Evolutionary conservation across 1,140 invertebrate genomes (phyloP), one percentile per base, ranked within the genome.

Genomic region (Thaumetopoea pityocampa): DNA sequence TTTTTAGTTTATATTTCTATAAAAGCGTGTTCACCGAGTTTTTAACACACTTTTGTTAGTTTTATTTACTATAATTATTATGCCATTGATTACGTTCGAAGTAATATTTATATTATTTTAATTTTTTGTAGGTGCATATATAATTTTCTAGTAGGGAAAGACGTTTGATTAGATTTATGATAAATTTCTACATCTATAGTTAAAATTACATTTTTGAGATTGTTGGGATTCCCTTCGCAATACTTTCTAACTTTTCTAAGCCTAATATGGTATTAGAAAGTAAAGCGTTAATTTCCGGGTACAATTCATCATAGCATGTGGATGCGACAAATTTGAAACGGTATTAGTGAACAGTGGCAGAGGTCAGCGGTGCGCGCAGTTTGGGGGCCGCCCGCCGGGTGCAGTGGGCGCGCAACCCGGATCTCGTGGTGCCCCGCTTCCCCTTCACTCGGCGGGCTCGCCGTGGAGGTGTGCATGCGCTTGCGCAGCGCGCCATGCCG

Each of bases 391-490:
- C 61, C 60, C 38, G 62, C 40, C 50, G 54, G 55, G 51, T 77
- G 70, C 70, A 72, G 73, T 83, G 72, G 72, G 76, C 68, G 74
- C 71, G 58, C 71, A 78, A 83, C 78, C 79, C 79, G 73, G 79
- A 79, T 79, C 71, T 78, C 51, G 60, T 41, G 43, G 51, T 68
- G 71, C 76, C 73, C 78, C 72, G 72, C 74, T 78, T 79, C 77
- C 73, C 79, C 76, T 80, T 80, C 76, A 80, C 78, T 70, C 61
- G 46, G 56, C 62, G 54, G 52, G 57, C 62, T 54, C 70, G 54
- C 65, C 65, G 69, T 70, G 57, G 67, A 69, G 63, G 63, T 67
- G 68, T 69, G 71, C 71, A 66, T 68, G 65, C 57, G 59, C 44
- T 28, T 48, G 38, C 40, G 45, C 41, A 51, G 47, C 58, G 50